Conservation (phyloP, 2,888 invertebrate genomes). For the Crocallis elinguaria region DNA sequence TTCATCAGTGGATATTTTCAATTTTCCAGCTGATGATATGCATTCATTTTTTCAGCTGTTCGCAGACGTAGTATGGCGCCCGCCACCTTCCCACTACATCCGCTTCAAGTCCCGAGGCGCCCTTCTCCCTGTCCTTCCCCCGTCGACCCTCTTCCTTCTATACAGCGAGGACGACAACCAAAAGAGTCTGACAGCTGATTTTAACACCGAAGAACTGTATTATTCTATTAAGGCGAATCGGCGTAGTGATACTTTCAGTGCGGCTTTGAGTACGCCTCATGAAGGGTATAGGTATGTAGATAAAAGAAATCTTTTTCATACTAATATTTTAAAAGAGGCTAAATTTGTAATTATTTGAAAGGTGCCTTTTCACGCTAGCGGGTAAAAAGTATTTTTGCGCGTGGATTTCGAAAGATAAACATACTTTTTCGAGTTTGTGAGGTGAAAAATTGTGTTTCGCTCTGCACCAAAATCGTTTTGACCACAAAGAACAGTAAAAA, state of each 20-base stretch:
- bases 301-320: too few relatives aligned
- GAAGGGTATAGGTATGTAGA: slow-evolving; percentile 62
- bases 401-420: too few relatives aligned
- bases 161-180: slow-evolving; percentile 57
- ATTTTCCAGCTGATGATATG: too few relatives aligned
- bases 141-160: slow-evolving; percentile 57
- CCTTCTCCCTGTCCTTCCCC: slow-evolving; percentile 62
- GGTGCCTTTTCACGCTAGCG: too few relatives aligned
- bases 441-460: background rate
- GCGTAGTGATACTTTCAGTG: slow-evolving; percentile 54
- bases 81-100: slow-evolving; percentile 66
- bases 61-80: slow-evolving; percentile 80
- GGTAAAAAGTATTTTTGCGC: too few relatives aligned
- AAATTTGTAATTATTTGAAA: too few relatives aligned
- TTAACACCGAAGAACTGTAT: slow-evolving; percentile 54
- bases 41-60: slow-evolving; percentile 60
- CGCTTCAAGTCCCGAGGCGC: slow-evolving; percentile 75
- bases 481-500: too few relatives aligned
- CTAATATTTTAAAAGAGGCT: too few relatives aligned
- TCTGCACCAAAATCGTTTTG: background rate
- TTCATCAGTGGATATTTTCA: too few relatives aligned
- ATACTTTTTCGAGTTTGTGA: too few relatives aligned
- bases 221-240: slow-evolving; percentile 74
- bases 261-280: slow-evolving; percentile 70
- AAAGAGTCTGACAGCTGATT: slow-evolving; percentile 58